Conservation (phyloP, 2,113 vertebrate genomes). For the Oxyruncus cristatus region DNA sequence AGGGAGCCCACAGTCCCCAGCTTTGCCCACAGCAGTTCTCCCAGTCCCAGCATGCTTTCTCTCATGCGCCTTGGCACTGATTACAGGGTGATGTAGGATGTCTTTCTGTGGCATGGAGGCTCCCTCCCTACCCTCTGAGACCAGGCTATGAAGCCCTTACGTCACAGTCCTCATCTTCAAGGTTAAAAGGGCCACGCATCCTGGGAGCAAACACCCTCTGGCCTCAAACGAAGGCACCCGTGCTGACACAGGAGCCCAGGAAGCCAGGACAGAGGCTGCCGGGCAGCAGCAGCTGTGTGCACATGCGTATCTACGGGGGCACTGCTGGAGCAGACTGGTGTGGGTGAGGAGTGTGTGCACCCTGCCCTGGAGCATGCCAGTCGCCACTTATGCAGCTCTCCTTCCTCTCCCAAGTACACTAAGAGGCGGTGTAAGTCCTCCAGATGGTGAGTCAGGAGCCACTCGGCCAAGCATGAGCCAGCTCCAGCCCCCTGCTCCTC, state of each 20-base stretch:
- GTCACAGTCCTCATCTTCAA: background rate
- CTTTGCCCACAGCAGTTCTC: background rate
- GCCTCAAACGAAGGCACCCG: background rate
- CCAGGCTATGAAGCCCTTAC: background rate
- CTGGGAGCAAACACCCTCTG: background rate
- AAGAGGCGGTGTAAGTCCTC: background rate
- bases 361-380: background rate
- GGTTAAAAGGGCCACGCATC: background rate
- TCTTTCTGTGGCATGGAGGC: background rate
- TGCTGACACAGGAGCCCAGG: background rate
- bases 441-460: background rate
- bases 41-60: background rate
- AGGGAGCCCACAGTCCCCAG: accelerated
- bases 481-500: background rate
- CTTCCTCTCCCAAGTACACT: background rate
- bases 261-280: background rate
- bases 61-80: background rate
- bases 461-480: background rate
- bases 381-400: background rate
- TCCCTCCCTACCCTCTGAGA: background rate
- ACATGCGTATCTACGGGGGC: background rate
- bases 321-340: background rate
- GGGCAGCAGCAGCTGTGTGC: background rate
- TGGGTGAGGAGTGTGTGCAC: background rate
- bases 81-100: background rate